Base-by-base conservation (phyloP, 2,888 invertebrate species). In the Agrochola litura region DNA sequence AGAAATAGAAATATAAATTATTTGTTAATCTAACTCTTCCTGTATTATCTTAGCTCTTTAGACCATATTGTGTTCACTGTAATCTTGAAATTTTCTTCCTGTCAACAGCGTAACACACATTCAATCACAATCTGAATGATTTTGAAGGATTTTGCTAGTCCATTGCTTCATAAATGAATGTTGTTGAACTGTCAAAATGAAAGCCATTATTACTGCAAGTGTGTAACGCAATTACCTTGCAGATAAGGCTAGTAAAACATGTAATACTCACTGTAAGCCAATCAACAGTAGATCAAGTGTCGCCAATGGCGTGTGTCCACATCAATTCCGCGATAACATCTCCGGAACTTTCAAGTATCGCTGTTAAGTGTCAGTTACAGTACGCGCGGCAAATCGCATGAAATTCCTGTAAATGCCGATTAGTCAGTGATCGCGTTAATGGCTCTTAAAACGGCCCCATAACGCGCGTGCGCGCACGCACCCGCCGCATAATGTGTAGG, bases 361-460 rank as follows among this genome's bases (percentile, higher is more conserved):
- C 72, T 83, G 81, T 74, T 56, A 58, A 75, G 85, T 83, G 81
- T 88, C 83, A 72, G 76, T 86, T 77, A 73, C 83, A 83, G 61
- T 77, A 68, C 65, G 72, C 77, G 60, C 74, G 77, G 84, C 74
- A 86, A 87, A 86, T 87, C 78, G 83, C 81, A 82, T 78, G 78
- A 84, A 84, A 81, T 86, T 82, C 82, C 80, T 77, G 81, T 84
- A 84, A 88, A 88, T 85, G 81, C 67, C 84, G 85, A 90, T 89
- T 89, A 88, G 85, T 85, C 83, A 86, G 81, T 78, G 85, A 87
- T 86, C 85, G 89, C 87, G 85, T 89, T 88, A 88, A 83, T 86
- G 84, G 81, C 76, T 82, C 85, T 85, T 81, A 83, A 86, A 88
- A 88, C 86, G 83, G 86, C 79, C 81, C 68, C 80, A 75, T 72